Base-by-base conservation (phyloP, 2,797 vertebrate species). In the Protonibea diacanthus region DNA sequence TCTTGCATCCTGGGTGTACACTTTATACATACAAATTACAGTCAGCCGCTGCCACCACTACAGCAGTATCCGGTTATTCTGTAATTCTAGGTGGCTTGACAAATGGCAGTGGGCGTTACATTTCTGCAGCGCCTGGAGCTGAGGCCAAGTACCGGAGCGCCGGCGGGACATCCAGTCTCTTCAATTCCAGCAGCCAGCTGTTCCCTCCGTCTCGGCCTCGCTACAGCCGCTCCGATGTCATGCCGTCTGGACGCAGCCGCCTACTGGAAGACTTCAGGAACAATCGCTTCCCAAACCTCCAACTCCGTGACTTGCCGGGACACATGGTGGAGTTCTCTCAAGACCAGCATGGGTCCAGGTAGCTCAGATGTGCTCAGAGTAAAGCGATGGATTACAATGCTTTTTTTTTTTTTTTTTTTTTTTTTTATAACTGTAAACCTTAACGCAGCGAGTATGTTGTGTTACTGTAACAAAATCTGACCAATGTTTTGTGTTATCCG, bases 301-400 rank as follows among this genome's bases (percentile, higher is more conserved):
- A 99, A 21, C 96, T 99, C 23, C 96, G 98, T 80, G 98, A 99
- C 91, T 94, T 99, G 79, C 95, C 97, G 15, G 98, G 98, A 67
- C 98, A 99, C 92, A 99, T 99, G 95, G 97, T 99, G 89, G 98
- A 99, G 78, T 99, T 99, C 92, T 98, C 97, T 72, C 98, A 99
- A 93, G 98, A 99, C 89, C 98, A 99, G 83, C 98, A 99, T 42
- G 98, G 97, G 65, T 99, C 98, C 88, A 97, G 98, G 98, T 99
- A 56, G 49, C 18, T 95, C 11, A 45, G 27, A 79, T 14, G 18
- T 33, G 27, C 40, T 38, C 29, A 29, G 29, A 29, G 7, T 29
- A 29, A 29, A 29, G 29, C 29, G 6, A 29, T 29, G 29, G 33
- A 38, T 38, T 38, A 38, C 33, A 38, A 9, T 38, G 8, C 33